Conservation (phyloP, 2,113 vertebrate species). For the Chauna torquata region DNA sequence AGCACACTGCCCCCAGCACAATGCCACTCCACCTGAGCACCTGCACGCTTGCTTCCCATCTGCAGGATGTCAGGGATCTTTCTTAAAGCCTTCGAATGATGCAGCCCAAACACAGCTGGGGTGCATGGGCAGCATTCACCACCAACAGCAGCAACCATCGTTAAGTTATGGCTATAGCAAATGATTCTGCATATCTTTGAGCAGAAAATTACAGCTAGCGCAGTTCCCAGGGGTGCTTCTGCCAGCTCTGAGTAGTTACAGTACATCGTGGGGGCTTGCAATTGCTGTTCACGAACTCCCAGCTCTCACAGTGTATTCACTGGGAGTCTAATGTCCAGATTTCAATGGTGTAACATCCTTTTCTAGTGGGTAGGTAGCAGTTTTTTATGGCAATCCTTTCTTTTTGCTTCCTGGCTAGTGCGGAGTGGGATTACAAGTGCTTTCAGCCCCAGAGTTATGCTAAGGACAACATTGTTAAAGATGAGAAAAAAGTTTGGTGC, state of each 20-base stretch:
- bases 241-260: not conserved
- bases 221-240: not conserved
- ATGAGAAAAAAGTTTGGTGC: not conserved
- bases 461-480: not conserved
- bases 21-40: not conserved
- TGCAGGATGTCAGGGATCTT: not conserved
- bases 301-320: not conserved
- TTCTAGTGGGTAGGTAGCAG: not conserved
- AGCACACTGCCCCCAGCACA: not conserved
- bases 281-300: not conserved
- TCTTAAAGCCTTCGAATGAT: not conserved
- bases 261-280: rapidly evolving
- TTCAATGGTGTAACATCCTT: not conserved
- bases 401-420: not conserved
- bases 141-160: not conserved
- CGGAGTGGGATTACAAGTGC: not conserved
- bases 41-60: not conserved
- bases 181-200: too few species aligned
- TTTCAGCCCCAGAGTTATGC: not conserved
- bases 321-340: not conserved
- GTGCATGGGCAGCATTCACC: too few species aligned
- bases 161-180: not conserved
- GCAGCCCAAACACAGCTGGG: not conserved
- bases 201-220: not conserved
- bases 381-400: not conserved